phyloP scores from a whole-genome alignment of 2,113 vertebrate genomes.

The Urocolius indicus region DNA sequence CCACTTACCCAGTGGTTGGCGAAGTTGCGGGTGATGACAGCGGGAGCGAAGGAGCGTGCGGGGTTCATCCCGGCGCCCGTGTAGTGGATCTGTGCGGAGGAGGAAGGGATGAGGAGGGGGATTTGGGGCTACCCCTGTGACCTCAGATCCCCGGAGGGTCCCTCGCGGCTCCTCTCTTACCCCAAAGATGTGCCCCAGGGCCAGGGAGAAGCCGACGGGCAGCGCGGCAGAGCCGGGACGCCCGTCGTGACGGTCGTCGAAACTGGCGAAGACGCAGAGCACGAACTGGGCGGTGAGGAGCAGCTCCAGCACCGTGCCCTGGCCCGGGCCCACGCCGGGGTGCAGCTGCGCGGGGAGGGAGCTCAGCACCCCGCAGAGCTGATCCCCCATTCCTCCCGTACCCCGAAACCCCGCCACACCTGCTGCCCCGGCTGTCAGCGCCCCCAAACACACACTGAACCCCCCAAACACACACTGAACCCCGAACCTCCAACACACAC shows the following conservation, averaged over 20 bases:
- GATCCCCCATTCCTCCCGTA: neutral
- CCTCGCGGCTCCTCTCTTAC: conserved; percentile 71
- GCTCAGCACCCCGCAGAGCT: neutral
- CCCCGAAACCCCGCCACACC: too few species aligned
- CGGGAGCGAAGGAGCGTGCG: conserved; percentile 92
- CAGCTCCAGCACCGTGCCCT: conserved; percentile 91
- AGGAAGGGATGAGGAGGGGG: neutral
- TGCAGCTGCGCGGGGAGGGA: conserved; percentile 78
- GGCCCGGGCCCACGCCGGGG: conserved; percentile 87
- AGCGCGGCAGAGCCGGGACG: conserved; percentile 87
- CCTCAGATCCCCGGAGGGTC: neutral
- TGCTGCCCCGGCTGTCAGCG: too few species aligned
- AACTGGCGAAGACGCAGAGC: conserved; percentile 90
- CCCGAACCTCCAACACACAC: too few species aligned
- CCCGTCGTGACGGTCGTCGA: conserved; percentile 89
- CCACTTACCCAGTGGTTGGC: conserved; percentile 92
- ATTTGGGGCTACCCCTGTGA: neutral
- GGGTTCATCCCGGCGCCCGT: conserved; percentile 95
- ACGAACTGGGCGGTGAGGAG: conserved; percentile 92
- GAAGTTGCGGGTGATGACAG: conserved; percentile 92
- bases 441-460: too few species aligned
- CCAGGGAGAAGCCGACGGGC: conserved; percentile 91
- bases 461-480: too few species aligned
- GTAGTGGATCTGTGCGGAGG: conserved; percentile 86
- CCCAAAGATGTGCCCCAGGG: conserved; percentile 92